Percentiles rank a stretch among this genome's conserved stretches.
These are phyloP conservation scores for Drosophila sp. DNA, from an alignment of 1,140 invertebrate genomes.

Conservation along the genomic window DNA sequence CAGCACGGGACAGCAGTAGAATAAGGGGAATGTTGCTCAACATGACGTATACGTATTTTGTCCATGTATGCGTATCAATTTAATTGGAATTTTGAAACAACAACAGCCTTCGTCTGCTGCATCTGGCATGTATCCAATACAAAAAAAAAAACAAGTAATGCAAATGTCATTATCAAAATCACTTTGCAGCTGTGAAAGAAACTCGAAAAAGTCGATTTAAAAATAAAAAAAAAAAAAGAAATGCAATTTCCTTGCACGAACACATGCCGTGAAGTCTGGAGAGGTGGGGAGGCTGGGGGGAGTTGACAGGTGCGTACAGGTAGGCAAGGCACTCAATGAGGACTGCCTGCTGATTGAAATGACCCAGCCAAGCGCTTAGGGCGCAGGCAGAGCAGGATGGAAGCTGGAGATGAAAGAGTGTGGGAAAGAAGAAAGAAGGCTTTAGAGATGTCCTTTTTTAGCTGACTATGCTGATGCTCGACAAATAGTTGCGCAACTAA, in stretches of 20 bases:
- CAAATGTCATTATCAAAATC: constrained; percentile 67
- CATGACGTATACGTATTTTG: constrained; percentile 24
- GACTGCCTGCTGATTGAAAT: constrained; percentile 38
- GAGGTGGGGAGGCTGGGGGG: not conserved
- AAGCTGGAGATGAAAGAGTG: constrained; percentile 6
- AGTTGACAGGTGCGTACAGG: not conserved
- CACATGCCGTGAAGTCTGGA: constrained; percentile 6
- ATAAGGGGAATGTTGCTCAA: constrained; percentile 24
- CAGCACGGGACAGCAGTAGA: not conserved
- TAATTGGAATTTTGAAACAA: constrained; percentile 41
- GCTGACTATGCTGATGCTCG: constrained; percentile 35
- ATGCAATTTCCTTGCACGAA: constrained; percentile 64
- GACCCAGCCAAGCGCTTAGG: constrained; percentile 8
- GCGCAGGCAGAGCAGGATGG: too few relatives aligned
- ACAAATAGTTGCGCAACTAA: constrained; percentile 79
- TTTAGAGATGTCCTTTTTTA: constrained; percentile 34
- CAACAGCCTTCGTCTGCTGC: not conserved
- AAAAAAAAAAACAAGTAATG: constrained; percentile 45
- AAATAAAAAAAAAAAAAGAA: constrained; percentile 44
- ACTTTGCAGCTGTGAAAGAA: constrained; percentile 28
- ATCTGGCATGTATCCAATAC: constrained; percentile 33
- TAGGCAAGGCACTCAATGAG: constrained; percentile 15
- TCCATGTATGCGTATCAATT: constrained; percentile 37
- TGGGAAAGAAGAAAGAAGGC: not conserved
- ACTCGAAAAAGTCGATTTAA: constrained; percentile 24